Base-by-base conservation (phyloP, 2,113 vertebrate species). In the Misgurnus mizolepis region DNA sequence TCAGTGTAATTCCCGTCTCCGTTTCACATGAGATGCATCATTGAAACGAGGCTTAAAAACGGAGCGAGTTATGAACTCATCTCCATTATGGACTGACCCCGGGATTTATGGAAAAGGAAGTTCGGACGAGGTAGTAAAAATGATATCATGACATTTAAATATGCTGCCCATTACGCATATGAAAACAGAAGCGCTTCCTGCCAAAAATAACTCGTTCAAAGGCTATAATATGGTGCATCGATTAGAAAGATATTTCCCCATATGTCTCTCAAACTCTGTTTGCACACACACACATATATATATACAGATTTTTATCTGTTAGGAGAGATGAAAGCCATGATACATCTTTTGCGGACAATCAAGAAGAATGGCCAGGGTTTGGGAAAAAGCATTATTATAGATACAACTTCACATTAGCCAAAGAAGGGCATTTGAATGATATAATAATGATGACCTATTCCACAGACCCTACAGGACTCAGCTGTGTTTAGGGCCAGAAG, bases 401-500 rank as follows among this genome's bases (percentile, higher is more conserved):
- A 80, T 82, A 84, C 78, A 81, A 77, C 58, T 84, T 79, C 76
- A 70, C 86, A 89, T 89, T 88, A 90, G 85, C 45, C 80, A 84
- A 88, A 84, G 88, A 87, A 88, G 87, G 89, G 87, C 86, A 88
- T 82, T 50, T 66, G 88, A 86, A 88, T 93, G 87, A 87, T 84
- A 83, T 72, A 83, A 81, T 91, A 91, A 93, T 93, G 89, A 92
- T 89, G 82, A 89, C 88, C 91, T 91, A 90, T 92, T 91, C 91
- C 64, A 85, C 67, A 86, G 88, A 83, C 88, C 85, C 81, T 14
- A 68, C 85, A 86, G 89, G 90, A 85, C 91, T 86, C 93, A 93
- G 92, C 93, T 94, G 92, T 89, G 87, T 87, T 84, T 73, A 65
- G 75, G 80, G 73, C 84, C 86, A 88, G 84, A 85, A 82, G 85